Conservation (phyloP, 2,888 invertebrate genomes). For the Xestia rhomboidea region DNA sequence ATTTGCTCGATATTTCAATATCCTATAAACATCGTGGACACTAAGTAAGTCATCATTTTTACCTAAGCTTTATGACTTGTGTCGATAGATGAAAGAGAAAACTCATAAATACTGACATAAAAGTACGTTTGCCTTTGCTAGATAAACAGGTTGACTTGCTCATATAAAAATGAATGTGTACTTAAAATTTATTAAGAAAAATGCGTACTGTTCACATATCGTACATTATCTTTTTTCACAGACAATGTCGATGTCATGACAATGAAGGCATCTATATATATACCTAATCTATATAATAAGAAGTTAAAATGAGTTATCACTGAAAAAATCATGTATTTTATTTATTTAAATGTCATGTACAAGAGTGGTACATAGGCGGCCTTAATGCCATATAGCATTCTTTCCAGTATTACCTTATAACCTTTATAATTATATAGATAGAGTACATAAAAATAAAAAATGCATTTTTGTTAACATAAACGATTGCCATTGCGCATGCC, state of each 20-base stretch:
- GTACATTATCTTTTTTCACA: conserved; percentile 4
- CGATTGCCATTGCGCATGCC: too few species aligned
- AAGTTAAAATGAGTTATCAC: too few species aligned
- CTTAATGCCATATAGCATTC: too few species aligned
- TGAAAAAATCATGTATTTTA: too few species aligned
- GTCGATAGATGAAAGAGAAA: conserved; percentile 47
- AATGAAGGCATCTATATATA: too few species aligned
- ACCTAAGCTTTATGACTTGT: conserved; percentile 53
- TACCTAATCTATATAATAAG: too few species aligned
- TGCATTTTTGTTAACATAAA: too few species aligned
- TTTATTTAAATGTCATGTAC: too few species aligned
- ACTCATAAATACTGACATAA: conserved; percentile 53
- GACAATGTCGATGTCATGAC: not conserved
- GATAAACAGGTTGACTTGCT: conserved; percentile 42
- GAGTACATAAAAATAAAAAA: too few species aligned
- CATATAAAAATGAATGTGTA: conserved; percentile 43
- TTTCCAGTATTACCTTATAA: too few species aligned
- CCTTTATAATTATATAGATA: too few species aligned
- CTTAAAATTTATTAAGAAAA: conserved; percentile 46
- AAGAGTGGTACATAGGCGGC: too few species aligned
- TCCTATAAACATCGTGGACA: conserved; percentile 39
- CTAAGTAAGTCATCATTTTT: conserved; percentile 54
- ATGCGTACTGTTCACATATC: not conserved
- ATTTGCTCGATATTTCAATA: conserved; percentile 51
- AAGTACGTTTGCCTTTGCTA: conserved; percentile 44